phyloP scores from a whole-genome alignment of 2,888 invertebrate species.

The Chydorus sphaericus region DNA sequence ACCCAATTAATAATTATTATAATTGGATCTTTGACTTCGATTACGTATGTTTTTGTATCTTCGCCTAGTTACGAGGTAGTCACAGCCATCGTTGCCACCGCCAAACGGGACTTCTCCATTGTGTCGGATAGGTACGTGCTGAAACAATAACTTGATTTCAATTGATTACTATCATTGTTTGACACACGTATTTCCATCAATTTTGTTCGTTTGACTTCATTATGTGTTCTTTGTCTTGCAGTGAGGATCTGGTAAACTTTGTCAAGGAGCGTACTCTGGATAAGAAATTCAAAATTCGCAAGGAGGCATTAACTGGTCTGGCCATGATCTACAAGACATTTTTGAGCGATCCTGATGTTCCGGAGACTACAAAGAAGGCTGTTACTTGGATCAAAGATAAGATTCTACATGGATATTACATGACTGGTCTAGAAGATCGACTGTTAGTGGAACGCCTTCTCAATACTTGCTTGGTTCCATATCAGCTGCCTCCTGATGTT shows the following conservation, averaged over 20 bases:
- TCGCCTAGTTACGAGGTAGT: slow-evolving; percentile 55
- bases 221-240: too few species aligned
- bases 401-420: slow-evolving; percentile 78
- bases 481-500: slow-evolving; percentile 66
- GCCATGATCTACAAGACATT: slow-evolving; percentile 80
- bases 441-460: slow-evolving; percentile 60
- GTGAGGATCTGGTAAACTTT: slow-evolving; percentile 78
- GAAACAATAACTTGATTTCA: background rate
- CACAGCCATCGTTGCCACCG: slow-evolving; percentile 89
- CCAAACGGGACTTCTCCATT: slow-evolving; percentile 75
- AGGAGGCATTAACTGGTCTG: slow-evolving; percentile 86
- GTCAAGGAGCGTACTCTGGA: slow-evolving; percentile 88
- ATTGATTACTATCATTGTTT: too few species aligned
- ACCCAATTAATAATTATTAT: background rate
- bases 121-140: slow-evolving; percentile 54
- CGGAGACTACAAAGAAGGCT: slow-evolving; percentile 68
- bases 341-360: slow-evolving; percentile 65
- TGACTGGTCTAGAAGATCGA: slow-evolving; percentile 77
- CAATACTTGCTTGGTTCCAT: slow-evolving; percentile 89
- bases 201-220: background rate
- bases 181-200: background rate
- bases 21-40: background rate
- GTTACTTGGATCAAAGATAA: slow-evolving; percentile 96
- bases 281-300: slow-evolving; percentile 90
- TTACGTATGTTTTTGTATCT: background rate